phyloP scores from a whole-genome alignment of 2,797 vertebrate species.

The Chloroceryle amazona region DNA sequence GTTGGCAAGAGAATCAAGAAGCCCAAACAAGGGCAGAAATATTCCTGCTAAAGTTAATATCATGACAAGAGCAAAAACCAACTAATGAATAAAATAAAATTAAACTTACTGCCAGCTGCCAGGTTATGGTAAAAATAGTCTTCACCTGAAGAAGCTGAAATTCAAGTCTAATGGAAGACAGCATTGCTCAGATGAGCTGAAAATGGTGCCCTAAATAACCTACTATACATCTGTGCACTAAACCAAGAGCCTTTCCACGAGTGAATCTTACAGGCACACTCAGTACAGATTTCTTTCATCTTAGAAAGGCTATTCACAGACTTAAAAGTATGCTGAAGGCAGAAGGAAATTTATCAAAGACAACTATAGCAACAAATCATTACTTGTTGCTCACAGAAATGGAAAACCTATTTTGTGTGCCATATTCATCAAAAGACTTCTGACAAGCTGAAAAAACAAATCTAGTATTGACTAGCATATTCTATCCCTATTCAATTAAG shows the following conservation, averaged over 20 bases:
- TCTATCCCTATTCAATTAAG: not conserved
- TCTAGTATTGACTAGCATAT: not conserved
- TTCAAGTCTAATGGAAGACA: not conserved
- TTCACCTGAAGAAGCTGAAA: not conserved
- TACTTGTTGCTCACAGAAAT: conserved; percentile 9
- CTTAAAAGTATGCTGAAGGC: not conserved
- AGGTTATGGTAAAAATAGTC: not conserved
- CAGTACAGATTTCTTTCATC: not conserved
- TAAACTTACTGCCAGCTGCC: not conserved
- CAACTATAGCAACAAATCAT: conserved; percentile 24
- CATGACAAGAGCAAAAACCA: not conserved
- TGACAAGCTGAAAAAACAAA: conserved; percentile 21
- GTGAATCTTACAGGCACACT: not conserved
- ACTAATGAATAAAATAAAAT: not conserved
- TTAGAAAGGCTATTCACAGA: not conserved
- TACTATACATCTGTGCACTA: not conserved
- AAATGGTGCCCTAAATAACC: not conserved
- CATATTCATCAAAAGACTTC: conserved; percentile 32
- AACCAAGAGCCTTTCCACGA: not conserved
- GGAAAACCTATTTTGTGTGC: not conserved
- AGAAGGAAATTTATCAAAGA: conserved; percentile 36
- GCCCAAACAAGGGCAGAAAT: not conserved
- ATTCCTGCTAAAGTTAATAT: not conserved
- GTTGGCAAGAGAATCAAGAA: not conserved
- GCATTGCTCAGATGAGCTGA: not conserved